Conservation (phyloP, 2,113 vertebrate genomes). For the Eurypyga helias region DNA sequence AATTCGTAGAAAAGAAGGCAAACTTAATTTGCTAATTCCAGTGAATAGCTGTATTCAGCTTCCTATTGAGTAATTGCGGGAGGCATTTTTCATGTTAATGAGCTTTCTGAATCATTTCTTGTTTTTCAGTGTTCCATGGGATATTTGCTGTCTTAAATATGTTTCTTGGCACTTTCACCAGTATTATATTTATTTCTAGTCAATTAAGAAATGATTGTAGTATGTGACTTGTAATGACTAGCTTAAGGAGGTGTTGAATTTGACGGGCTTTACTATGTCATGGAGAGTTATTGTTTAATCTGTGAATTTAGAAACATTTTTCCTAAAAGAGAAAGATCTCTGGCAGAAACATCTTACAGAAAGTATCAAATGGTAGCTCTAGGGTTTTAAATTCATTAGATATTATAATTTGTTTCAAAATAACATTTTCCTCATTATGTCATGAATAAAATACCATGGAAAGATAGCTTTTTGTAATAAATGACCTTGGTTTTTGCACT, state of each 20-base stretch:
- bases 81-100: constrained; percentile 24
- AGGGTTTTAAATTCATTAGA: not conserved
- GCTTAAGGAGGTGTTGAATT: not conserved
- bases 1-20: not conserved
- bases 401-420: not conserved
- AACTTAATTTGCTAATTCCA: constrained; percentile 17
- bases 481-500: not conserved
- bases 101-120: not conserved
- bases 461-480: not conserved
- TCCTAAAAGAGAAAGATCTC: not conserved
- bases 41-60: constrained; percentile 32
- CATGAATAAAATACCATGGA: not conserved
- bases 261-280: not conserved
- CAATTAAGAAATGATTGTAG: not conserved
- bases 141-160: not conserved
- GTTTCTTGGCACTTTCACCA: not conserved
- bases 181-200: not conserved
- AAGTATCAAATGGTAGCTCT: not conserved
- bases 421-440: not conserved
- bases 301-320: not conserved
- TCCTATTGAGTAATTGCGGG: not conserved
- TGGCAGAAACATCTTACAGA: not conserved
- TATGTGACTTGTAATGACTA: not conserved
- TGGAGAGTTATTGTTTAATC: not conserved
- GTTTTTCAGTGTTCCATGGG: not conserved